Base-by-base conservation (phyloP, 1,140 invertebrate species). In the Drosophila ambigua region DNA sequence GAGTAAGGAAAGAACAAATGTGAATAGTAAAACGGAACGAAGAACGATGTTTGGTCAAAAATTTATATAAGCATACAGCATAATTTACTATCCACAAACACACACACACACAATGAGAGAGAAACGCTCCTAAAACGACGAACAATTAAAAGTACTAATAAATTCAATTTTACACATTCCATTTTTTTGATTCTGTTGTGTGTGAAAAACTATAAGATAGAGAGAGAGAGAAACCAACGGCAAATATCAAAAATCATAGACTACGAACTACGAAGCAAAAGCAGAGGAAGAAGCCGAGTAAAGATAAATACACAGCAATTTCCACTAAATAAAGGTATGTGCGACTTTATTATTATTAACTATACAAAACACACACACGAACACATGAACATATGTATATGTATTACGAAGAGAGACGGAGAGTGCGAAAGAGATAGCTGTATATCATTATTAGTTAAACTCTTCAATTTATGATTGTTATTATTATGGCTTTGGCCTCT, bases 391-490 rank as follows among this genome's bases (percentile, higher is more conserved):
- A 62, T 28, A 72, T 44, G 23, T 15, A 11, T 4, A 41, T 60
- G 64, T 59, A 48, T 54, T 57, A 35, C 62, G 59, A 20, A 62
- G 50, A 71, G 54, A 81, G 65, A 63, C 52, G 53, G 53, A 62
- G 35, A 58, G 35, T 61, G 24, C 16, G 28, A 26, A 11, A 43
- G 24, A 41, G 45, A 53, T 66, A 16, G 57, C 45, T 50, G 58
- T 72, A 77, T 81, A 87, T 85, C 74, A 77, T 87, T 85, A 85
- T 85, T 85, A 85, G 83, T 87, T 82, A 82, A 87, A 87, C 82
- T 87, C 82, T 87, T 87, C 82, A 87, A 87, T 87, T 87, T 87
- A 88, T 87, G 87, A 84, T 85, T 87, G 71, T 87, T 87, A 81
- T 85, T 85, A 85, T 82, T 72, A 71, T 62, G 66, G 58, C 44